Base-by-base conservation (phyloP, 53 echinoderm and acorn worm species). In the Mesocentrotus franciscanus region DNA sequence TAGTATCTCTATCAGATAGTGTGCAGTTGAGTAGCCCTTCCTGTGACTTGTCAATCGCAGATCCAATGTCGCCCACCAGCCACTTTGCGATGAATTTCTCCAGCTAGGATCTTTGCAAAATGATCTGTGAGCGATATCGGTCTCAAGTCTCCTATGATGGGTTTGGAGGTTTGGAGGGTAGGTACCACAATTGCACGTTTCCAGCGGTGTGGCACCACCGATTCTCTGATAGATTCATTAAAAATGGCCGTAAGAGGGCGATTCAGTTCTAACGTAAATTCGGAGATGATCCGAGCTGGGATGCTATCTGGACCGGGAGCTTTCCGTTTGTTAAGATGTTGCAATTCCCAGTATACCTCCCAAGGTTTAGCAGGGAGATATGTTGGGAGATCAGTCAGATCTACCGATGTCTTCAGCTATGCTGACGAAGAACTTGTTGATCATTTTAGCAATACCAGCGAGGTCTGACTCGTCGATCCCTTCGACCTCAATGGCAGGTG, bases 41-140 rank as follows among this genome's bases (percentile, higher is more conserved):
- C 92, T 30, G 75, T 96, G 61, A 17, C 24, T 36, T 22, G 24
- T 93, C n/a, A n/a, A n/a, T n/a, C n/a, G n/a, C n/a, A n/a, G 56
- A 26, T 49, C 49, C 17, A 56, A 96, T 78, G 35, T 57, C 24
- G 9, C 33, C 15, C 95, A 95, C 27, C 10, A 64, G 8, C 18
- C 93, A 12, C 22, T 64, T 68, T 9, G 76, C 85, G 1, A 96
- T 60, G 13, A 96, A 96, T 29, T 95, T 94, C 81, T 95, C 96
- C 18, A 92, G 70, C n/a, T n/a, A n/a, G n/a, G 2, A 95, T 18
- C 68, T 96, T 92, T 11, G 96, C 29, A 32, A 96, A 96, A 81
- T 91, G 92, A 61, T 95, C 95, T 22, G 96, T 95, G 11, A 96
- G 76, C 9, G 96, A 95, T 24, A 96, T 60, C 3, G 96, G 96